Conservation (phyloP, 2,113 vertebrate genomes). For the Loxodonta africana region DNA sequence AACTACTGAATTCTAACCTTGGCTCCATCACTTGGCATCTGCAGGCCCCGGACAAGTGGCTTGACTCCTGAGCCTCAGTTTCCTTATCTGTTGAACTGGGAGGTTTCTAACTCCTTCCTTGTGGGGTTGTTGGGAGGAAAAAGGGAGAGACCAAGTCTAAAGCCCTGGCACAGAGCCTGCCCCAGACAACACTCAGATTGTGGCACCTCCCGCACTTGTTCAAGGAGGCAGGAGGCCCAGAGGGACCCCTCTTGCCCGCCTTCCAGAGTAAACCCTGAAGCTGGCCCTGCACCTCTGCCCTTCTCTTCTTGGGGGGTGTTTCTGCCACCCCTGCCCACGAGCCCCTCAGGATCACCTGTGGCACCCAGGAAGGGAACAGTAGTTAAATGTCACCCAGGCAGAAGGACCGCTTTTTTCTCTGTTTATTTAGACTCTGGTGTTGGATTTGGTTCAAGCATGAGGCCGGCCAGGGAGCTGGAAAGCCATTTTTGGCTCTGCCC, state of each 20-base stretch:
- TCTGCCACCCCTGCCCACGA: background rate
- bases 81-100: background rate
- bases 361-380: background rate
- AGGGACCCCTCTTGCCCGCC: accelerated
- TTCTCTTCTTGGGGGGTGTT: background rate
- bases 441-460: background rate
- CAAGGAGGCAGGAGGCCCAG: no score
- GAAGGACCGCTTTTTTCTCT: background rate
- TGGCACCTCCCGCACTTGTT: accelerated
- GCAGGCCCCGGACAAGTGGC: background rate
- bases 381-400: background rate
- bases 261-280: background rate
- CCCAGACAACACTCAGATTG: accelerated
- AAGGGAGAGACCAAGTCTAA: background rate
- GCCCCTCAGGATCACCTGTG: background rate
- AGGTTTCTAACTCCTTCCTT: no score
- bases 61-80: background rate
- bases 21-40: accelerated
- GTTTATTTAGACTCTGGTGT: background rate
- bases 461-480: conserved; percentile 38
- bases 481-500: conserved; percentile 54
- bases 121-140: background rate
- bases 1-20: no score
- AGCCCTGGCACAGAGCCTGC: background rate
- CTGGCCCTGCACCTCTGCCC: background rate